These are phyloP conservation scores for Aspiorhynchus laticeps DNA, from an alignment of 2,113 vertebrate species.

Conservation along the genomic window DNA sequence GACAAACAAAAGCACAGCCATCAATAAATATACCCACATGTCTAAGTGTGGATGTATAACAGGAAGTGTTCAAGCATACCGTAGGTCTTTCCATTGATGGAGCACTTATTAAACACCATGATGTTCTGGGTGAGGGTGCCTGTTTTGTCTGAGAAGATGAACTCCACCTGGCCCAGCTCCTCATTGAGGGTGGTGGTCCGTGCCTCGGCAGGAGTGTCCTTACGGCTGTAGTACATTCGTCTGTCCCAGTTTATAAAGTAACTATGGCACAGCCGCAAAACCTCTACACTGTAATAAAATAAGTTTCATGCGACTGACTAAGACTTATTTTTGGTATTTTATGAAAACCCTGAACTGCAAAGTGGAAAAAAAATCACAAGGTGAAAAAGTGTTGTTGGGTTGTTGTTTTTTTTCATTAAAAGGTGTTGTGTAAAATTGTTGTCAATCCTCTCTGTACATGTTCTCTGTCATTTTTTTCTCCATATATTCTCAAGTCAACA, in stretches of 20 bases:
- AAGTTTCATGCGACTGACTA: background rate
- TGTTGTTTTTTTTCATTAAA: background rate
- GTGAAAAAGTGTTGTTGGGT: background rate
- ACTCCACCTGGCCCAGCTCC: conserved; percentile 76
- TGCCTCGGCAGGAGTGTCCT: conserved; percentile 70
- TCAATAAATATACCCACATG: background rate
- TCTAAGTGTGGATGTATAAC: background rate
- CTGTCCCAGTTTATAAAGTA: conserved; percentile 79
- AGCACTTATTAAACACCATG: conserved; percentile 77
- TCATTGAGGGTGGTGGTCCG: conserved; percentile 75
- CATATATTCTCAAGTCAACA: no score
- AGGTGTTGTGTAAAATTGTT: background rate
- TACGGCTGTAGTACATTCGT: conserved; percentile 71
- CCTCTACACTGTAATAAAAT: conserved; percentile 68
- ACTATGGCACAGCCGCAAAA: conserved; percentile 76
- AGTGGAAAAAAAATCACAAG: background rate
- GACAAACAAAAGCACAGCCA: conserved; percentile 37
- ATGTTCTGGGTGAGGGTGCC: conserved; percentile 79
- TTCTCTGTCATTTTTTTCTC: no score
- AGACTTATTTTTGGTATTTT: background rate
- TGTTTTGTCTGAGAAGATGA: conserved; percentile 79
- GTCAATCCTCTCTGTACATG: no score
- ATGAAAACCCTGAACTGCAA: background rate
- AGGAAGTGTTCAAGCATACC: conserved; percentile 56
- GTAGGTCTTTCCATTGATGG: conserved; percentile 73